phyloP scores from a whole-genome alignment of 2,888 invertebrate species.

The Acanthosoma haemorrhoidale region DNA sequence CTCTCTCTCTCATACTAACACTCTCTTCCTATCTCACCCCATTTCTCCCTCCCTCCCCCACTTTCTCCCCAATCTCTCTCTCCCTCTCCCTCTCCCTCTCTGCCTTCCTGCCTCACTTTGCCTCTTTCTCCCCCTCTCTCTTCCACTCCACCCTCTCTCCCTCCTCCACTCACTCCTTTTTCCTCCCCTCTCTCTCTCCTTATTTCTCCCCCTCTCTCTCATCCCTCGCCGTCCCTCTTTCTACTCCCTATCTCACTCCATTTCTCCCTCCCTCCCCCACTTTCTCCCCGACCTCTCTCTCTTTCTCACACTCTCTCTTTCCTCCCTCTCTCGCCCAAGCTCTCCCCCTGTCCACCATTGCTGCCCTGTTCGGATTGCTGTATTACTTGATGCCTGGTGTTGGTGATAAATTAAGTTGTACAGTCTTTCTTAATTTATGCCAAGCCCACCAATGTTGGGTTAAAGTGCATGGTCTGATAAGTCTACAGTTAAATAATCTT shows the following conservation, averaged over 20 bases:
- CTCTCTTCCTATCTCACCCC: not conserved
- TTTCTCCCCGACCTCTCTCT: not conserved
- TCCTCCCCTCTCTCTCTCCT: not conserved
- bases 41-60: not conserved
- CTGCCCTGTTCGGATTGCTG: not conserved
- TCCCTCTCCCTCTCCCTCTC: not conserved
- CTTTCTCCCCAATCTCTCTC: not conserved
- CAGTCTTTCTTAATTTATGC: too few species aligned
- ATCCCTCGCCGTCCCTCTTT: not conserved
- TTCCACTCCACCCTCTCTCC: not conserved
- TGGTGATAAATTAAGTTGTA: too few species aligned
- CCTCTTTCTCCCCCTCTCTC: not conserved
- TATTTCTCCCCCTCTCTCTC: not conserved
- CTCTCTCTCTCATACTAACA: not conserved
- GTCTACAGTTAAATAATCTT: too few species aligned
- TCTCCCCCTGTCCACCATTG: not conserved
- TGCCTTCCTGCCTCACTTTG: not conserved
- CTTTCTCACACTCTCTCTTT: not conserved
- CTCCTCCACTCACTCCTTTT: not conserved
- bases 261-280: not conserved
- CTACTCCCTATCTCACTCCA: not conserved
- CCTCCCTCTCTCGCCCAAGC: not conserved
- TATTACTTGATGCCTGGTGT: too few species aligned
- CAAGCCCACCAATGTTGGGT: too few species aligned
- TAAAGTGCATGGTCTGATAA: too few species aligned